phyloP scores from a whole-genome alignment of 1,140 invertebrate genomes.

The Holotrichia oblita region DNA sequence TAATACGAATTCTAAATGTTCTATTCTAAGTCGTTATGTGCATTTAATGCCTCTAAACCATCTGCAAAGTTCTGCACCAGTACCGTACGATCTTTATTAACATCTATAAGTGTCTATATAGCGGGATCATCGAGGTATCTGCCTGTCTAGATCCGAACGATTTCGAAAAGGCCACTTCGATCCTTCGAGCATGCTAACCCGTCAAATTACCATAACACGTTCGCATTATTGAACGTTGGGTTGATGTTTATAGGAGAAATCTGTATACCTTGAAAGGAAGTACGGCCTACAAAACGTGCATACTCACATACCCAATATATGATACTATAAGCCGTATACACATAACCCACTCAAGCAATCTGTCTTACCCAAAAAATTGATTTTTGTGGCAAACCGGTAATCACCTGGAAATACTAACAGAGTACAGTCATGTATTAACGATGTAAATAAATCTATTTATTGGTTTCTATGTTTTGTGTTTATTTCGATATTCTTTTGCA shows the following conservation, averaged over 20 bases:
- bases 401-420: not conserved
- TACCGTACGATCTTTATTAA: conserved; percentile 19
- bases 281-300: conserved; percentile 29
- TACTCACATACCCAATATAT: not conserved
- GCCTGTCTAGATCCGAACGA: not conserved
- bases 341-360: not conserved
- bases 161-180: conserved; percentile 34
- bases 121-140: not conserved
- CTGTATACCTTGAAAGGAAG: conserved; percentile 13
- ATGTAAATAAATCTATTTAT: not conserved
- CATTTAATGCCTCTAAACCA: not conserved
- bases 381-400: not conserved
- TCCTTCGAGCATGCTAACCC: conserved; percentile 21
- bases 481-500: not conserved
- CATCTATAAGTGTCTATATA: not conserved
- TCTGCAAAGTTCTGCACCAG: not conserved
- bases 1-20: conserved; percentile 1
- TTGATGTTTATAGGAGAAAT: conserved; percentile 29
- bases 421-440: not conserved
- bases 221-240: conserved; percentile 32
- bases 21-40: not conserved
- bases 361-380: not conserved
- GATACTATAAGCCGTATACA: not conserved
- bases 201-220: conserved; percentile 35
- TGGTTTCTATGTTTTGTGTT: not conserved